Evolutionary conservation across 2,888 invertebrate species (phyloP).

Genomic region (Azorinus chamasolen): DNA sequence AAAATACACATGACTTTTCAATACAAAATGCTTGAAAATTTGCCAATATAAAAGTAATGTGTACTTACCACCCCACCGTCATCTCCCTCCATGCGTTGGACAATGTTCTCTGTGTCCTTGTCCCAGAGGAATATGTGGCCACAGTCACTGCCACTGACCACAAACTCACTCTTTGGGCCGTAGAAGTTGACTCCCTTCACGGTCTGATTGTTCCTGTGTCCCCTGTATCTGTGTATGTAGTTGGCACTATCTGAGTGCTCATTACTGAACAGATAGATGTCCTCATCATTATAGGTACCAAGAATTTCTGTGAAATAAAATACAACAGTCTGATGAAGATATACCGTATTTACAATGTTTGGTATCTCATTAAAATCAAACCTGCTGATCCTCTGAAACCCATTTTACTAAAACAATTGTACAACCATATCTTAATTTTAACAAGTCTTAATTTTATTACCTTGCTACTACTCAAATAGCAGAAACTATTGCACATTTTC

Average conservation of each 20-base stretch:
- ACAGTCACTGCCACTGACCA: constrained; percentile 98
- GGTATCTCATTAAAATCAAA: no score
- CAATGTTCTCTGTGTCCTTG: constrained; percentile 93
- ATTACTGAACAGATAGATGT: constrained; percentile 95
- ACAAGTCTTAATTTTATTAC: no score
- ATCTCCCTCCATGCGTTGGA: constrained; percentile 90
- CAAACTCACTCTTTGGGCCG: constrained; percentile 95
- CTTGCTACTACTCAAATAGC: no score
- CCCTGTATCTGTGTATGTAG: constrained; percentile 88
- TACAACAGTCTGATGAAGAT: not conserved
- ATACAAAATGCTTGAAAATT: no score
- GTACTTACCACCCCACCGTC: constrained; percentile 90
- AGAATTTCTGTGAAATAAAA: constrained; percentile 90
- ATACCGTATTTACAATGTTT: not conserved
- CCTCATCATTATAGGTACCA: constrained; percentile 97
- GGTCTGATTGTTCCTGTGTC: constrained; percentile 89
- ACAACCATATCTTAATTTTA: no score
- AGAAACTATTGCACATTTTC: no score
- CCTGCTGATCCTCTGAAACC: no score
- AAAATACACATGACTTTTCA: no score
- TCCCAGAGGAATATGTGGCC: constrained; percentile 96
- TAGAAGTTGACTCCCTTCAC: constrained; percentile 98
- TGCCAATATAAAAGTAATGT: no score
- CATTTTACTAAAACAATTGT: no score
- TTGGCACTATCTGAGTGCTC: constrained; percentile 88